These are phyloP conservation scores for zebrafish (Danio rerio) DNA, from an alignment of 2,113 vertebrate species.

Conservation along the genomic window DNA sequence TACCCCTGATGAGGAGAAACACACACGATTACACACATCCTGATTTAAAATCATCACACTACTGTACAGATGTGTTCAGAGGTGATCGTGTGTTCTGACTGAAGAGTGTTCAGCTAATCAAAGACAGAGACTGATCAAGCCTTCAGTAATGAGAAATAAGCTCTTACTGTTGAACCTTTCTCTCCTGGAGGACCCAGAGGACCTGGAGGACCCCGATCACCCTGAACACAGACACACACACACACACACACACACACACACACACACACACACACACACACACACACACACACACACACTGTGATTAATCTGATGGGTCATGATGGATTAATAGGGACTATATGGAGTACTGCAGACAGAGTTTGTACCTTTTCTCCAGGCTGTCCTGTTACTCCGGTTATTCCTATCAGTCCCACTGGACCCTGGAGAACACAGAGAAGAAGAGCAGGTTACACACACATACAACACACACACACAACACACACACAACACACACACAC, in stretches of 20 bases:
- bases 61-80: no score
- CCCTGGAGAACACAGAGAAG: conserved; percentile 77
- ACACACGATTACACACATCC: conserved; percentile 9
- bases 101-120: no score
- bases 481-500: neutral
- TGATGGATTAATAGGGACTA: neutral
- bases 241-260: neutral
- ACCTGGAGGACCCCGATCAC: conserved; percentile 90
- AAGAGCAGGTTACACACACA: conserved; percentile 1
- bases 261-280: neutral
- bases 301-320: neutral
- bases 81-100: no score
- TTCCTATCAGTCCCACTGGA: conserved; percentile 84
- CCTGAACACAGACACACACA: conserved; percentile 76
- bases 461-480: neutral
- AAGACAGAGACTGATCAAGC: no score
- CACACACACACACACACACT: neutral
- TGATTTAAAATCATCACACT: no score
- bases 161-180: conserved; percentile 88
- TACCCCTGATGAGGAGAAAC: conserved; percentile 84
- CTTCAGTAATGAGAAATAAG: neutral
- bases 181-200: conserved; percentile 89
- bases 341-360: no score
- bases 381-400: conserved; percentile 82
- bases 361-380: conserved; percentile 91